phyloP scores from a whole-genome alignment of 2,797 vertebrate genomes.

The Chrysocyon brachyurus region DNA sequence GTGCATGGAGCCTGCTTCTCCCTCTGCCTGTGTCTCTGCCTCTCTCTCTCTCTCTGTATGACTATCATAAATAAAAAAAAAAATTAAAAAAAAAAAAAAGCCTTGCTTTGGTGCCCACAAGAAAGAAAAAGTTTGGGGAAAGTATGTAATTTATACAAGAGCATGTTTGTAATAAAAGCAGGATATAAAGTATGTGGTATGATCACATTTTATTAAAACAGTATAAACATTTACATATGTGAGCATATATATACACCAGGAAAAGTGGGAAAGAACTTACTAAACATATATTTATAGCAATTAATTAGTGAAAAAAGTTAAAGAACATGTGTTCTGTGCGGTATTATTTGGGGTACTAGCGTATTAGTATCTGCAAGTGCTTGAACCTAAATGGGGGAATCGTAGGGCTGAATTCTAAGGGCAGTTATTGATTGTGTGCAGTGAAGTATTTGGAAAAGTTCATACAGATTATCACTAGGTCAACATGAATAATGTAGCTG shows the following conservation, averaged over 20 bases:
- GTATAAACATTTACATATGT: not conserved
- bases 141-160: not conserved
- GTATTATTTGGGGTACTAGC: not conserved
- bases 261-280: not conserved
- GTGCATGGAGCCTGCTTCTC: too few species aligned
- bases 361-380: not conserved
- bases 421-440: not conserved
- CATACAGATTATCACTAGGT: not conserved
- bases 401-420: not conserved
- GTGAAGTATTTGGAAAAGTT: not conserved
- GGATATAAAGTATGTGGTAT: not conserved
- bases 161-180: not conserved
- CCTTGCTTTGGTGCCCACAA: too few species aligned
- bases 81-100: too few species aligned
- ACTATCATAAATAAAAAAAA: too few species aligned
- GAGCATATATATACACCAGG: not conserved
- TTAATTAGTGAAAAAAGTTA: not conserved
- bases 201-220: conserved; percentile 15
- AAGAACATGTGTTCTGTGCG: not conserved
- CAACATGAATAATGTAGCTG: not conserved
- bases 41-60: too few species aligned
- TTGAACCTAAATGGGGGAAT: not conserved
- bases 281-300: not conserved
- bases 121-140: not conserved
- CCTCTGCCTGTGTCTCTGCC: too few species aligned